Evolutionary conservation across 2,888 invertebrate species (phyloP).

Genomic region (Xylota sylvarum): DNA sequence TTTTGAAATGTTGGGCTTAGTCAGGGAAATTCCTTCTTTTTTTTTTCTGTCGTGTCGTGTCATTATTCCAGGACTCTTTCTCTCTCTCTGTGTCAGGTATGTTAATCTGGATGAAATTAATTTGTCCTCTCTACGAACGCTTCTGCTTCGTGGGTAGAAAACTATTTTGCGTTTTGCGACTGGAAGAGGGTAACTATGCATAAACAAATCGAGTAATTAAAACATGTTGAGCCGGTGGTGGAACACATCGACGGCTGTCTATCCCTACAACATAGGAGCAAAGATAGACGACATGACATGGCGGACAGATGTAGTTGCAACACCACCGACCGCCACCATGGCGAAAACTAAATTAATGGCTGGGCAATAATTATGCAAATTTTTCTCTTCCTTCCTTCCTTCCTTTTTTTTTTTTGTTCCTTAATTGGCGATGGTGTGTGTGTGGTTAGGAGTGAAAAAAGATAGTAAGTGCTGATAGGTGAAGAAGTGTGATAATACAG

Average conservation of each 20-base stretch:
- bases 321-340: slow-evolving; percentile 27
- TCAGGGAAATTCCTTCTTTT: slow-evolving; percentile 32
- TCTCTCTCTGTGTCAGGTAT: no score
- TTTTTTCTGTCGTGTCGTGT: not conserved
- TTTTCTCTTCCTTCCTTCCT: no score
- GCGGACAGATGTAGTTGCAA: slow-evolving; percentile 52
- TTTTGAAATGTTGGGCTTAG: slow-evolving; percentile 55
- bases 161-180: slow-evolving; percentile 29
- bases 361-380: slow-evolving; percentile 63
- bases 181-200: slow-evolving; percentile 57
- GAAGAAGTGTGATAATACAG: slow-evolving; percentile 9
- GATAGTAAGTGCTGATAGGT: slow-evolving; percentile 8
- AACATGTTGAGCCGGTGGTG: slow-evolving; percentile 50
- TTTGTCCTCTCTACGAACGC: slow-evolving; percentile 39
- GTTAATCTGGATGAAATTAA: slow-evolving; percentile 61
- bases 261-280: not conserved
- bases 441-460: slow-evolving; percentile 33
- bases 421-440: slow-evolving; percentile 58
- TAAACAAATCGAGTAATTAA: slow-evolving; percentile 69
- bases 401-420: slow-evolving; percentile 28
- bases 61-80: slow-evolving; percentile 25
- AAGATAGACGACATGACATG: slow-evolving; percentile 57
- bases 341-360: slow-evolving; percentile 61
- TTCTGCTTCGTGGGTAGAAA: slow-evolving; percentile 8
- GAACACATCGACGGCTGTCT: slow-evolving; percentile 20